Evolutionary conservation across 2,797 vertebrate species (phyloP), one percentile per base, ranked within the genome.

Genomic region (Enteromius unitaeniatus): DNA sequence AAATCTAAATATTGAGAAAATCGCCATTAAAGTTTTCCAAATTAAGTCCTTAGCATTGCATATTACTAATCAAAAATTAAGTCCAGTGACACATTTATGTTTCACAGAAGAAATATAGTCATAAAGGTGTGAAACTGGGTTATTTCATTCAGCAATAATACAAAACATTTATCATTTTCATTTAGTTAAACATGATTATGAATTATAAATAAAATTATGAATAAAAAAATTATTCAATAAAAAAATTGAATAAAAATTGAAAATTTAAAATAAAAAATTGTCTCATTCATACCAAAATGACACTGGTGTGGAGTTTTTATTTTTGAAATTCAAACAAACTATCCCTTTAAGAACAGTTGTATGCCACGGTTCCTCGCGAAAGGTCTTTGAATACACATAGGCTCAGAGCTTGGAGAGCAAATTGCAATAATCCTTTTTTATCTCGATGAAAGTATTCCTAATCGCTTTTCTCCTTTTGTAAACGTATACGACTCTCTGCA

Each of bases 401-500:
- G 34, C 70, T 51, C 9, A 0, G 68, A 64, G 60, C 72, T 83
- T 68, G 11, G n/a, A 83, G 47, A 65, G 58, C 62, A 65, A 67
- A 65, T 60, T 68, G 62, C 17, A 17, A 51, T 68, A 83, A 83
- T 83, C 47, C 49, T 42, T 53, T 67, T 68, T 76, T 76, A 83
- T 76, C 81, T 76, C 23, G 13, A 76, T 67, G 40, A 76, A 83
- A 83, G 34, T 26, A 76, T 68, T 76, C 47, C 73, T 76, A 76
- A 83, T 68, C 62, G 6, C 73, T 58, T 68, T 83, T 21, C 65
- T 83, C 31, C 69, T 83, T 78, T 79, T 75, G 55, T 70, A 82
- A 17, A 83, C 7, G 31, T 58, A 73, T 79, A 55, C 37, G 45
- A 72, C 80, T 73, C 45, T 42, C 75, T 55, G 58, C 72, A 68